phyloP scores from a whole-genome alignment of 2,797 vertebrate genomes.

The Acrossocheilus wenchowensis region DNA sequence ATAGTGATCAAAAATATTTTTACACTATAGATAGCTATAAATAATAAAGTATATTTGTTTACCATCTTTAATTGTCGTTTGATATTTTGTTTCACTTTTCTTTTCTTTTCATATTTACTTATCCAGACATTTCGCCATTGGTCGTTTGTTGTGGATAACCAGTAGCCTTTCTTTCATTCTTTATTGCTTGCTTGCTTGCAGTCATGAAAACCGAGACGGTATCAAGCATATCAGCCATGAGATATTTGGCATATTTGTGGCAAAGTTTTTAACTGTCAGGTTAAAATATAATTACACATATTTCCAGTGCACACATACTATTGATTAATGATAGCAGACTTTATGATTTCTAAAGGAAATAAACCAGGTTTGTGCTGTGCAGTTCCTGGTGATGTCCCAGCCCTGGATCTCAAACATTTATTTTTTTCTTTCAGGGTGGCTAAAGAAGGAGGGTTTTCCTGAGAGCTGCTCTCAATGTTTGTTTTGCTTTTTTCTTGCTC shows the following conservation, averaged over 20 bases:
- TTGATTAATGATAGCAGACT: not conserved
- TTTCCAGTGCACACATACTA: not conserved
- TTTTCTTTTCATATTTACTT: not conserved
- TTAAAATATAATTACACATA: not conserved
- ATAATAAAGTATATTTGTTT: not conserved
- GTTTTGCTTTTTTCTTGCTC: not conserved
- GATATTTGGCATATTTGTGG: not conserved
- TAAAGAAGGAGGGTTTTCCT: not conserved
- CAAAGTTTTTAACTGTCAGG: not conserved
- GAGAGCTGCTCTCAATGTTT: not conserved
- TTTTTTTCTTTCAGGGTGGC: not conserved
- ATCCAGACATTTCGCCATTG: not conserved
- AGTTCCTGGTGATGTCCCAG: not conserved
- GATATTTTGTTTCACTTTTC: not conserved
- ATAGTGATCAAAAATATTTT: not conserved
- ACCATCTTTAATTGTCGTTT: too few relatives aligned
- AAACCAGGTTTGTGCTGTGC: not conserved
- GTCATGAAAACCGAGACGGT: not conserved
- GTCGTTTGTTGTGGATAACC: not conserved
- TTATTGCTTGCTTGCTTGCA: not conserved
- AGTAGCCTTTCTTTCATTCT: too few relatives aligned
- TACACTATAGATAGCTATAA: not conserved
- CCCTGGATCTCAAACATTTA: not conserved
- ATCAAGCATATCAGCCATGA: not conserved
- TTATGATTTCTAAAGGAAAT: not conserved